Conservation (phyloP, 2,888 invertebrate genomes). For the Salpingus planirostris region DNA sequence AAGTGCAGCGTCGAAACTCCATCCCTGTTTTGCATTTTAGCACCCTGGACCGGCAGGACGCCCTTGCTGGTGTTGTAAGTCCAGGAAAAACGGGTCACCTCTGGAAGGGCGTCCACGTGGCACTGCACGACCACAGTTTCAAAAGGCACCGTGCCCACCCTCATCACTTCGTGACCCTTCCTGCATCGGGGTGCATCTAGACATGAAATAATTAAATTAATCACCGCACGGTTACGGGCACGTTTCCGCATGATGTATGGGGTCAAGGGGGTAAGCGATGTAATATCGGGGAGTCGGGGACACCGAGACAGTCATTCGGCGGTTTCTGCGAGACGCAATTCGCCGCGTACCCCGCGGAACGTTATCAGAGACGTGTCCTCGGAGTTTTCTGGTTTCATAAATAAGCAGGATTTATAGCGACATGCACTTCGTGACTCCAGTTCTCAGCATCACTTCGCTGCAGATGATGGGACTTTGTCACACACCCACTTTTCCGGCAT, state of each 20-base stretch:
- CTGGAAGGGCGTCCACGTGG: constrained; percentile 72
- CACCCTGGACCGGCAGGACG: constrained; percentile 61
- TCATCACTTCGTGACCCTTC: constrained; percentile 59
- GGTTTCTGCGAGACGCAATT: constrained; percentile 24
- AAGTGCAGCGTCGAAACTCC: constrained; percentile 49
- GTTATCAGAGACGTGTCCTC: constrained; percentile 30
- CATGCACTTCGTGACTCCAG: constrained; percentile 39
- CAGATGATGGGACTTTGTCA: constrained; percentile 36
- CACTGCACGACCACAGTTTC: constrained; percentile 68
- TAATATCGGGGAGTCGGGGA: neutral
- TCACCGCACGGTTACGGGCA: too few species aligned
- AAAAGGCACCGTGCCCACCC: constrained; percentile 63
- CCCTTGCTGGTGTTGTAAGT: constrained; percentile 70
- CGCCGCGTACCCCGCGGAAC: constrained; percentile 24
- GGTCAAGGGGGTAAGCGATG: neutral
- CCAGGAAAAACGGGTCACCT: constrained; percentile 70
- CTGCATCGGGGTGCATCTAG: constrained; percentile 72
- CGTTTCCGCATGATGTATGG: too few species aligned
- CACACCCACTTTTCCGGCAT: constrained; percentile 29
- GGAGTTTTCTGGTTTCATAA: constrained; percentile 37
- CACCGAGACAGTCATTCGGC: constrained; percentile 19
- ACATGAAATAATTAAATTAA: constrained; percentile 18
- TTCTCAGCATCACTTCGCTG: constrained; percentile 30
- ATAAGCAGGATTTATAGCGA: constrained; percentile 41
- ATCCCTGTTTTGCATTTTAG: constrained; percentile 47